A percentile compares a stretch with the other conserved stretches of the same genome.
Evolutionary conservation across 2,888 invertebrate genomes (phyloP).

Genomic region (Megamerina dolium): DNA sequence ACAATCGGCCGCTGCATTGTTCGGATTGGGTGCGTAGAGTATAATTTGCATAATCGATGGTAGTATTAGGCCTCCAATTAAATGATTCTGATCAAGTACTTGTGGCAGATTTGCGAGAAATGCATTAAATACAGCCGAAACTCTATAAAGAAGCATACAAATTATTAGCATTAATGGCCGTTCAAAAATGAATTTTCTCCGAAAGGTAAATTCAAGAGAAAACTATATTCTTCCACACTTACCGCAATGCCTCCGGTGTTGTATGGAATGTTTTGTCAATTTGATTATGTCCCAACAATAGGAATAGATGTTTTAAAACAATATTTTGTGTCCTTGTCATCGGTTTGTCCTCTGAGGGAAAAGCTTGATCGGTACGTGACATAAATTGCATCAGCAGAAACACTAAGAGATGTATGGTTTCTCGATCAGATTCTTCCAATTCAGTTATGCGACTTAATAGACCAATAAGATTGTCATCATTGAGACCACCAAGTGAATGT

Average conservation of each 20-base stretch:
- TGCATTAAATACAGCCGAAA: constrained; percentile 91
- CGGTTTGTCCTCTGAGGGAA: constrained; percentile 80
- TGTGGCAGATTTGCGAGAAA: constrained; percentile 91
- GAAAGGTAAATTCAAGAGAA: too few species aligned
- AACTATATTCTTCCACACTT: constrained; percentile 15
- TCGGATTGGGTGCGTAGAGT: constrained; percentile 78
- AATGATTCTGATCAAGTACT: constrained; percentile 91
- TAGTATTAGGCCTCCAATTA: constrained; percentile 84
- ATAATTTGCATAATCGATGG: constrained; percentile 76
- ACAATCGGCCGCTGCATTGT: constrained; percentile 53
- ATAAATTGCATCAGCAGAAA: constrained; percentile 96
- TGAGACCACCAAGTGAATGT: constrained; percentile 74
- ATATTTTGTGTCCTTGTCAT: constrained; percentile 74
- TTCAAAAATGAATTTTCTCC: too few species aligned
- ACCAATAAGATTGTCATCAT: constrained; percentile 74
- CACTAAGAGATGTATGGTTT: constrained; percentile 89
- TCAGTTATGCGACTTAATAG: constrained; percentile 85
- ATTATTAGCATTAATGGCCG: background rate
- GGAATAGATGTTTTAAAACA: constrained; percentile 85
- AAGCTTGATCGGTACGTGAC: constrained; percentile 74
- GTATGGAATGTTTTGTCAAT: constrained; percentile 86
- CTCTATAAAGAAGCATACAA: constrained; percentile 51
- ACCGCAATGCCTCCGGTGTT: constrained; percentile 81
- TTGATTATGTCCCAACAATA: constrained; percentile 88
- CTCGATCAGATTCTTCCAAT: constrained; percentile 88